Evolutionary conservation across 2,888 invertebrate genomes (phyloP).

Genomic region (Tetanocera ferruginea): DNA sequence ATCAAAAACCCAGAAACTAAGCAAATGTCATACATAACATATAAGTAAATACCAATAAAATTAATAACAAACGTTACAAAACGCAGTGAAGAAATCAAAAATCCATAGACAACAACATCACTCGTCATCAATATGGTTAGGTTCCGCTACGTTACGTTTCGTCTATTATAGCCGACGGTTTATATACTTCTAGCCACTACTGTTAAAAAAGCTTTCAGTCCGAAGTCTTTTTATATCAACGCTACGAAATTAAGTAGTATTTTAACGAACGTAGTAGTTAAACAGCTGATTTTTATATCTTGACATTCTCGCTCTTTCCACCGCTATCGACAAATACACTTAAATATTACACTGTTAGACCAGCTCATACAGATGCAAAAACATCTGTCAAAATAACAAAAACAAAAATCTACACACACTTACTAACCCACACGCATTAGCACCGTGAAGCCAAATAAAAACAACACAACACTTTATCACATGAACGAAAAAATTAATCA

Average conservation of each 20-base stretch:
- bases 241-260: neutral
- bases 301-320: neutral
- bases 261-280: neutral
- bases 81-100: too few relatives aligned
- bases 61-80: too few relatives aligned
- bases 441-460: neutral
- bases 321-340: neutral
- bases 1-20: too few relatives aligned
- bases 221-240: too few relatives aligned
- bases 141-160: too few relatives aligned
- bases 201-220: too few relatives aligned
- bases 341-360: neutral
- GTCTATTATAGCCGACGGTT: too few relatives aligned
- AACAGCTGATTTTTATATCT: neutral
- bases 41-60: too few relatives aligned
- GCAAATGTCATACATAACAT: too few relatives aligned
- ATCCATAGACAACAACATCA: too few relatives aligned
- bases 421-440: neutral
- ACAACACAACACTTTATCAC: neutral
- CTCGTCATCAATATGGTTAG: too few relatives aligned
- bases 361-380: neutral
- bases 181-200: too few relatives aligned
- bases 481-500: neutral
- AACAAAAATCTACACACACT: neutral
- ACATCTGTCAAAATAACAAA: neutral